Conservation (phyloP, 2,888 invertebrate species). For the Phorcus lineatus region DNA sequence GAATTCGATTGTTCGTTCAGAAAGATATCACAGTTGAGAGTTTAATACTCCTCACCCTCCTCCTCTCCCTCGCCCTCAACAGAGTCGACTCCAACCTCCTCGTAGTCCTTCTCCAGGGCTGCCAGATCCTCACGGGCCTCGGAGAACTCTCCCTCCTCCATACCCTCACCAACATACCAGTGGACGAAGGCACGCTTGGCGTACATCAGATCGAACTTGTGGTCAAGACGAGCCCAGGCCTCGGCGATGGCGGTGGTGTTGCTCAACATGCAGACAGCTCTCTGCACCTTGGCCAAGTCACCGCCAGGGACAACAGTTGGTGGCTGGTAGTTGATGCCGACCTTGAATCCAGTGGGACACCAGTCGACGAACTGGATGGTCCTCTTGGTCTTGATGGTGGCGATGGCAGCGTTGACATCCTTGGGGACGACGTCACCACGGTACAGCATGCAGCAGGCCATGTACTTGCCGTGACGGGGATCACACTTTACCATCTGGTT, state of each 20-base stretch:
- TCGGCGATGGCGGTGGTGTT: constrained; percentile 95
- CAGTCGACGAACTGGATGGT: constrained; percentile 81
- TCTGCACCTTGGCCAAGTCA: constrained; percentile 81
- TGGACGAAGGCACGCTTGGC: constrained; percentile 91
- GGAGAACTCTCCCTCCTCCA: constrained; percentile 64
- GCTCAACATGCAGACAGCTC: constrained; percentile 84
- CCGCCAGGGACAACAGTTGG: constrained; percentile 90
- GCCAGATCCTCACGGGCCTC: constrained; percentile 66
- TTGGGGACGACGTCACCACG: constrained; percentile 74
- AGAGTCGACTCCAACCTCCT: constrained; percentile 60
- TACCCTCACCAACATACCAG: constrained; percentile 80
- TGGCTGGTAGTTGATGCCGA: constrained; percentile 88
- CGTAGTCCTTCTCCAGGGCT: constrained; percentile 65
- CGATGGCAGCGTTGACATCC: constrained; percentile 71
- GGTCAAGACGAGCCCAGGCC: constrained; percentile 87
- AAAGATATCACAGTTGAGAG: too few species aligned
- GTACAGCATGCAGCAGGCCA: constrained; percentile 97
- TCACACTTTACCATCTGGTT: constrained; percentile 92
- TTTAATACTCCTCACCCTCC: too few species aligned
- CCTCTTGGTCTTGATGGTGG: constrained; percentile 92
- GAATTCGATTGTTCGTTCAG: too few species aligned
- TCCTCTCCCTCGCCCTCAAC: constrained; percentile 43
- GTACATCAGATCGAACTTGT: constrained; percentile 89
- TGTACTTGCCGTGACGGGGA: constrained; percentile 78
- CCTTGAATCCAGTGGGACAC: constrained; percentile 83